A percentile compares a stretch with the other conserved stretches of the same genome.
Conservation (phyloP, 2,113 vertebrate genomes). For the Rhadina sibilatrix region DNA sequence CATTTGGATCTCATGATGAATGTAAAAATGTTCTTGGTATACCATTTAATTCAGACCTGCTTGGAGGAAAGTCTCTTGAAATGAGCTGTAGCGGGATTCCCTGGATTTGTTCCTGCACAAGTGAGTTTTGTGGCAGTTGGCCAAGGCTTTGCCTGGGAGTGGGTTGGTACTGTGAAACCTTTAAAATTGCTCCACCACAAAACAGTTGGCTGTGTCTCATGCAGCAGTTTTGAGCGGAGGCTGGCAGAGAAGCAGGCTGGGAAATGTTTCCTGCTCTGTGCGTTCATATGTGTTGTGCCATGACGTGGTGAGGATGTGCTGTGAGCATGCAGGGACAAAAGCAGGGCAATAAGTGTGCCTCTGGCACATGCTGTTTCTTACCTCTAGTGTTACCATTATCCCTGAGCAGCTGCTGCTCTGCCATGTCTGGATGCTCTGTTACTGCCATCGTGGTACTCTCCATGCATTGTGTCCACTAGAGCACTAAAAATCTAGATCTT, state of each 20-base stretch:
- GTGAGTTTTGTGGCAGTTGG: slow-evolving; percentile 49
- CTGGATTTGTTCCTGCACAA: slow-evolving; percentile 60
- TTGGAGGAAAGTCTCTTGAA: slow-evolving; percentile 53
- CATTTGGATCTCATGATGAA: slow-evolving; percentile 66
- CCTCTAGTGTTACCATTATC: neutral
- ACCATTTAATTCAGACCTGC: slow-evolving; percentile 55
- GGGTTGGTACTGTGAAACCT: neutral
- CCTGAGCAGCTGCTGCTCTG: neutral
- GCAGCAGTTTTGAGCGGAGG: neutral
- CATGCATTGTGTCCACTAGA: neutral
- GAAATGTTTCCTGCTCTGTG: neutral
- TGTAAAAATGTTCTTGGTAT: slow-evolving; percentile 60
- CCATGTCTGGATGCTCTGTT: neutral
- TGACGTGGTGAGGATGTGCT: neutral
- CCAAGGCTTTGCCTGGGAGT: neutral
- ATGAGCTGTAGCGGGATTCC: slow-evolving; percentile 50
- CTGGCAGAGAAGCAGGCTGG: neutral
- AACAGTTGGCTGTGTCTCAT: neutral
- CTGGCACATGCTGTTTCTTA: neutral
- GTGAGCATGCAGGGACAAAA: neutral
- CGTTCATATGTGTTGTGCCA: fast-evolving
- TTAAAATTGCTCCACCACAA: neutral
- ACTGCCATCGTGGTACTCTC: neutral
- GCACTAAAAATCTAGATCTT: neutral
- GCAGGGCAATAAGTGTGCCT: neutral